Evolutionary conservation across 2,113 vertebrate genomes (phyloP).

Genomic region (Axis porcinus): DNA sequence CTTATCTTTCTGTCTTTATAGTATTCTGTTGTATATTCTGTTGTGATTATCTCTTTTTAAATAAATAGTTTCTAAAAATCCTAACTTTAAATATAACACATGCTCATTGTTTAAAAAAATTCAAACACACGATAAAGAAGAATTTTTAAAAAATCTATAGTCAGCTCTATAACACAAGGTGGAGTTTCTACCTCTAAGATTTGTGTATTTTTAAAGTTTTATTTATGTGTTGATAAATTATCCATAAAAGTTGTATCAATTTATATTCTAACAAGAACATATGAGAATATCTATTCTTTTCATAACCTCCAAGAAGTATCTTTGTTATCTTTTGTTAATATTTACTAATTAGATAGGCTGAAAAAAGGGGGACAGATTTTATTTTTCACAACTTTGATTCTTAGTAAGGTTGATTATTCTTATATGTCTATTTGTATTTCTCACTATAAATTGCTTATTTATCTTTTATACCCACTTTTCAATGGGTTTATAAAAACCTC

Average conservation of each 20-base stretch:
- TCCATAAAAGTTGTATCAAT: background rate
- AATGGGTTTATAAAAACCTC: background rate
- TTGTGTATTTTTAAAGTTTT: background rate
- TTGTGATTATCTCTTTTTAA: background rate
- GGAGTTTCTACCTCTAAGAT: background rate
- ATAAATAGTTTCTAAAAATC: background rate
- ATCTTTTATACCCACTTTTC: background rate
- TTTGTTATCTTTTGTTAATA: background rate
- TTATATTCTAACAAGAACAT: background rate
- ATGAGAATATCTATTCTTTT: background rate
- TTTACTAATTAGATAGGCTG: background rate
- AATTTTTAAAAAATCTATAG: background rate
- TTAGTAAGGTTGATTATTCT: background rate
- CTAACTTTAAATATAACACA: background rate
- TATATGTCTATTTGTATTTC: background rate
- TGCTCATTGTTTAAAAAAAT: background rate
- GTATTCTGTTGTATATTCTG: background rate
- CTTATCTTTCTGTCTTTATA: background rate
- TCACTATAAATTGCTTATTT: background rate
- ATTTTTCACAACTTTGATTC: background rate
- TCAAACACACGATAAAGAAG: background rate
- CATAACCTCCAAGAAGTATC: background rate
- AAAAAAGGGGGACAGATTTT: background rate
- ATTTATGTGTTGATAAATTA: background rate
- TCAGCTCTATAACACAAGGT: background rate